A percentile compares a stretch with the other conserved stretches of the same genome.
These are phyloP conservation scores for Drosophila longiperda DNA, from an alignment of 2,888 invertebrate species.

Conservation along the genomic window DNA sequence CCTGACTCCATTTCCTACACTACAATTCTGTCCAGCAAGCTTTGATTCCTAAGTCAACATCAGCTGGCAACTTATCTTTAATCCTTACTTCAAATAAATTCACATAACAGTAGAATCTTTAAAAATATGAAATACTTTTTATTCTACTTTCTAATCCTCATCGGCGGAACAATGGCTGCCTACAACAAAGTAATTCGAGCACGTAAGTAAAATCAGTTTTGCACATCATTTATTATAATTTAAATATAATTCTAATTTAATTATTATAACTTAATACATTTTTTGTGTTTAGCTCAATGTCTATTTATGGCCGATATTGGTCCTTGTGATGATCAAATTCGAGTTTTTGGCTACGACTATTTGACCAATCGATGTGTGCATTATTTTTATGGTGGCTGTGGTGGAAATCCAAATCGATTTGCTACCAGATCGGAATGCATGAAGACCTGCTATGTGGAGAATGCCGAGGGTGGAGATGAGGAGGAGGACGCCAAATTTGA, in stretches of 20 bases:
- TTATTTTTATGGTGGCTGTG: conserved; percentile 62
- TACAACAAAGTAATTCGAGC: conserved; percentile 33
- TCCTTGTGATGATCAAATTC: conserved; percentile 36
- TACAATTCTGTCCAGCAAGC: neutral
- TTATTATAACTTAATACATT: too few relatives aligned
- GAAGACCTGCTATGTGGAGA: conserved; percentile 36
- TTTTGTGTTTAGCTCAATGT: conserved; percentile 39
- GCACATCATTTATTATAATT: neutral
- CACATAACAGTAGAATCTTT: neutral
- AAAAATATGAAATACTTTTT: neutral
- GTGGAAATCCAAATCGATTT: conserved; percentile 66
- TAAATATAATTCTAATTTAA: too few relatives aligned
- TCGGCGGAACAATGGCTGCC: neutral
- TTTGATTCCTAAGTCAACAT: neutral
- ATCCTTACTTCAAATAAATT: neutral
- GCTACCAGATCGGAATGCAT: conserved; percentile 53
- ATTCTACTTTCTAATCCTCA: neutral
- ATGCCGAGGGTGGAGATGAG: conserved; percentile 22
- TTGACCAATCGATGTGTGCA: conserved; percentile 57
- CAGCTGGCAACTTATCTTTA: neutral
- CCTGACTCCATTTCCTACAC: neutral
- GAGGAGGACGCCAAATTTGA: conserved; percentile 18
- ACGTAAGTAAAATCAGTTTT: conserved; percentile 23
- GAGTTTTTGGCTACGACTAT: conserved; percentile 65
- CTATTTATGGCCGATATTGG: conserved; percentile 56